Evolutionary conservation across 2,797 vertebrate genomes (phyloP), one percentile per base, ranked within the genome.

Genomic region (Gymnoscopelus braueri): DNA sequence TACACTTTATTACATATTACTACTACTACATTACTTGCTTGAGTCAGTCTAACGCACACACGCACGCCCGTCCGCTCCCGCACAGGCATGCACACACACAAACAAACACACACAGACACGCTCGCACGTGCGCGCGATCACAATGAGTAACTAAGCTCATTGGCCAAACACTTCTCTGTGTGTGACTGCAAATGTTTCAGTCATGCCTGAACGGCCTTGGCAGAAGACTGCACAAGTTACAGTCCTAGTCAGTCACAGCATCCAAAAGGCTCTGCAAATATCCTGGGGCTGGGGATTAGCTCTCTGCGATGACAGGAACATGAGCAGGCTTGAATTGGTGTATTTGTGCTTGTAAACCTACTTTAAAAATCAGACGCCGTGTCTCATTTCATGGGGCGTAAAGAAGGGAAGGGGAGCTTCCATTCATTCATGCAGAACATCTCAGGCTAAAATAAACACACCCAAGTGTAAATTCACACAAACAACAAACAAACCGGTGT

Each of bases 221-320:
- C 39, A 44, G 8, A 44, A 9, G 39, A 44, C 39, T 44, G 39
- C 39, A 44, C 39, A 44, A 44, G 39, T 44, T 44, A 44, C 39
- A 44, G 39, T 44, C 8, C 39, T 44, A 44, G 39, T 44, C 60
- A 74, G 70, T 72, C 60, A 35, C 39, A 57, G 70, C 73, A 75
- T 83, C 62, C 50, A 85, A 84, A 39, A 76, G 58, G 49, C 47
- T 85, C 61, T 71, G 80, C 70, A 84, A 79, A 89, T 57, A 82
- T 57, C 80, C 69, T 50, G 49, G 1, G 53, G 77, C 64, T 47
- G 9, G 44, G 78, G 77, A 73, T 71, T 59, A 56, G 26, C 62
- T n/a, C 1, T n/a, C 14, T 55, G 54, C 26, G 50, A 68, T 57
- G 71, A 79, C 72, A 71, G 73, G 66, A 79, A 76, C 49, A 60